Base-by-base conservation (phyloP, 2,888 invertebrate species). In the Amaurobius ferox region DNA sequence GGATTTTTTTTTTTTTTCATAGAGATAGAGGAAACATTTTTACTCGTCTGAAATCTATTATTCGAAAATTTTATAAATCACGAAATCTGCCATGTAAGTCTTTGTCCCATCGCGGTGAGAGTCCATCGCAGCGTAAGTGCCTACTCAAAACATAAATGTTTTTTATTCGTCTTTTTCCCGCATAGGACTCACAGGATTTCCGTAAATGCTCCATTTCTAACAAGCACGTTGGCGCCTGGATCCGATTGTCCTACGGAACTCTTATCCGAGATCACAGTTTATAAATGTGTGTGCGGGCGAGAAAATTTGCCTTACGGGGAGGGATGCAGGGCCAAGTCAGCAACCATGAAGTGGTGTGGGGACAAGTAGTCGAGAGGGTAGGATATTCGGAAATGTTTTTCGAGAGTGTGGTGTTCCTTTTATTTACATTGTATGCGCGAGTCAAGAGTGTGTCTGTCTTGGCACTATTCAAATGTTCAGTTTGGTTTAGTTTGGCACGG, bases 391-490 rank as follows among this genome's bases (percentile, higher is more conserved):
- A 23, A 23, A 23, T 55, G 55, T 55, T 55, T 44, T 44, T 55
- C 16, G 7, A 16, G 23, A 55, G 55, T 16, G 55, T 23, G 23
- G 55, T 55, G 55, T 55, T 55, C 55, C 23, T 55, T 55, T 11
- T 55, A 55, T 55, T 55, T 55, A 55, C 23, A 23, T 16, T 23
- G 55, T 55, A 55, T 55, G 23, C 55, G 55, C 19, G 55, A 55
- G 55, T 55, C 55, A 55, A 55, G 55, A 55, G 55, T 55, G 55
- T 55, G 44, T 16, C 55, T 55, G 55, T 23, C 55, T 55, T 55
- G 23, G 55, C 23, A 19, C 23, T n/a, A 55, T 55, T 19, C 55
- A 55, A 16, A 55, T 23, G n/a, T 55, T 3, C 5, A 55, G 55
- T 23, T 11, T n/a, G 23, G 55, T 55, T 16, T 11, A 23, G 19